Conservation (phyloP, 2,113 vertebrate species). For the Hippotragus niger region DNA sequence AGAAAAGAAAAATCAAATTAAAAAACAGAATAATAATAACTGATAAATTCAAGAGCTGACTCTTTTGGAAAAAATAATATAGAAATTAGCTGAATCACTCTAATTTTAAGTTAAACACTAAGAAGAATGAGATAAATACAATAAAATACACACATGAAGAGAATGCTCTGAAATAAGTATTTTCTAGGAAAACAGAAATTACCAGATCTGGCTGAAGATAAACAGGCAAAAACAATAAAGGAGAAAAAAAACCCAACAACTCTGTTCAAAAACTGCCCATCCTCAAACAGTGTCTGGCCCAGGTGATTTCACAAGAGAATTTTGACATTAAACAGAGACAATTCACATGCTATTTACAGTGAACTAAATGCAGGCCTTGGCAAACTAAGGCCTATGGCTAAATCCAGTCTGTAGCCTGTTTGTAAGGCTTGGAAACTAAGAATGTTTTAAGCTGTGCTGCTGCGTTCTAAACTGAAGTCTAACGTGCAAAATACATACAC, state of each 20-base stretch:
- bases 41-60: neutral
- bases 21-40: neutral
- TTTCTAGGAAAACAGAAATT: neutral
- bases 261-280: neutral
- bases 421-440: neutral
- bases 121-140: neutral
- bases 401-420: neutral
- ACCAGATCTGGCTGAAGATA: neutral
- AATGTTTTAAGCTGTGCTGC: neutral
- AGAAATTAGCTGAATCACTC: neutral
- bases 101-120: neutral
- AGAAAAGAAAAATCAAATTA: neutral
- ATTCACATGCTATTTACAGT: neutral
- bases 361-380: neutral
- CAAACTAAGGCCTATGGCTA: neutral
- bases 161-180: neutral
- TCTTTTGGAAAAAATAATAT: neutral
- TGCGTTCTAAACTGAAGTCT: neutral
- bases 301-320: neutral
- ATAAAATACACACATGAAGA: neutral
- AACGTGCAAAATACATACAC: neutral
- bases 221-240: neutral
- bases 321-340: neutral
- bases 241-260: neutral
- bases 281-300: neutral